Evolutionary conservation across 2,113 vertebrate genomes (phyloP), one percentile per base, ranked within the genome.

Genomic region (Rhinoderma darwinii): DNA sequence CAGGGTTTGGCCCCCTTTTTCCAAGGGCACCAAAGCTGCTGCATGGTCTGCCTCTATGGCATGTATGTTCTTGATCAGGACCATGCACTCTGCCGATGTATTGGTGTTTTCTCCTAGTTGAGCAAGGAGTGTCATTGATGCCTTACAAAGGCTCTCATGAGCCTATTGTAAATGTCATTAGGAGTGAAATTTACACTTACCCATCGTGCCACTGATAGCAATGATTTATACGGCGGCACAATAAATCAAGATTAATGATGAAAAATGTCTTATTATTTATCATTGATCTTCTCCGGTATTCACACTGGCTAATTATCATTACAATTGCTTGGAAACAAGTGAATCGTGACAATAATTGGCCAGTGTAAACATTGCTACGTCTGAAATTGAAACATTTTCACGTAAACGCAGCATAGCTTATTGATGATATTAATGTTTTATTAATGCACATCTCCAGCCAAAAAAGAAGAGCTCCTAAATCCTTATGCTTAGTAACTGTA

Each of bases 401-500:
- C 17, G 8, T 35, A 70, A 37, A 70, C 35, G 30, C 63, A 37
- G 66, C 66, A 70, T 70, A 37, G 32, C 66, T 37, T 70, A 70
- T 70, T 66, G 32, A 70, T 70, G 66, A 37, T 20, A 14, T 66
- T 70, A 32, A 70, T 70, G 66, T 70, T 70, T 70, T 70, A 20
- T 70, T 70, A 37, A 70, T 18, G 18, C 9, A 20, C 18, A 8
- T 70, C 32, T 20, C 5, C 66, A 70, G 66, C 66, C 32, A 70
- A 70, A 70, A 70, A 35, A 20, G 66, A 20, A 70, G 25, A 70
- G 32, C 30, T 37, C 32, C 66, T 20, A 37, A 35, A 37, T 37
- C 66, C 32, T 70, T 70, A 17, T 70, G 66, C 32, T 70, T 70
- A 37, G 63, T 37, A 37, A 37, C 66, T 37, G 66, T 70, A 37